These are phyloP conservation scores for Tamias sibiricus DNA, from an alignment of 2,113 vertebrate genomes.

Conservation along the genomic window DNA sequence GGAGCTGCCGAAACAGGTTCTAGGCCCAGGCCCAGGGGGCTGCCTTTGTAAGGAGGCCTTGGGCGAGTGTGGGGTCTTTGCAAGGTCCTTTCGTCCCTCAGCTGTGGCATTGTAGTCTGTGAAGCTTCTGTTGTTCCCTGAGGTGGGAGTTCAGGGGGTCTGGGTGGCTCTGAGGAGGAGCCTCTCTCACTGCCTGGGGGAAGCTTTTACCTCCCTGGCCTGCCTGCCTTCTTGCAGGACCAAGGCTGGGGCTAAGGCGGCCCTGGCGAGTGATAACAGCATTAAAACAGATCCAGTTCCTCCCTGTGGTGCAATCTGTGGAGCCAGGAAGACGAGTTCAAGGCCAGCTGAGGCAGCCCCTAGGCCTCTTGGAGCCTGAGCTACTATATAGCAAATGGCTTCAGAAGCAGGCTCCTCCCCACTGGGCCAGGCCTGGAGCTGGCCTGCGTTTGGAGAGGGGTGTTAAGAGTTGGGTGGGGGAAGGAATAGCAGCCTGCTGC, in stretches of 20 bases:
- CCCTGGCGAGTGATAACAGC: not conserved
- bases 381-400: not conserved
- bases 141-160: not conserved
- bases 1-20: not conserved
- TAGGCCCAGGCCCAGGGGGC: not conserved
- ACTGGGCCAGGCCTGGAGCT: not conserved
- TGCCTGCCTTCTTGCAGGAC: not conserved
- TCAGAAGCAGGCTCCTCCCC: not conserved
- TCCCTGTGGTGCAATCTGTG: not conserved
- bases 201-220: not conserved
- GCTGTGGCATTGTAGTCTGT: not conserved
- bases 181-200: not conserved
- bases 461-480: not conserved
- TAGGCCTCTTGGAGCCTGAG: not conserved
- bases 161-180: not conserved
- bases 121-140: not conserved
- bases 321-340: not conserved
- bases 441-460: not conserved
- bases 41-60: not conserved
- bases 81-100: not conserved
- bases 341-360: not conserved
- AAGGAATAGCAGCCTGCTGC: not conserved
- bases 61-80: not conserved
- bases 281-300: not conserved
- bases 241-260: not conserved